Base-by-base conservation (phyloP, 1,140 invertebrate species). In the Listronotus bonariensis region DNA sequence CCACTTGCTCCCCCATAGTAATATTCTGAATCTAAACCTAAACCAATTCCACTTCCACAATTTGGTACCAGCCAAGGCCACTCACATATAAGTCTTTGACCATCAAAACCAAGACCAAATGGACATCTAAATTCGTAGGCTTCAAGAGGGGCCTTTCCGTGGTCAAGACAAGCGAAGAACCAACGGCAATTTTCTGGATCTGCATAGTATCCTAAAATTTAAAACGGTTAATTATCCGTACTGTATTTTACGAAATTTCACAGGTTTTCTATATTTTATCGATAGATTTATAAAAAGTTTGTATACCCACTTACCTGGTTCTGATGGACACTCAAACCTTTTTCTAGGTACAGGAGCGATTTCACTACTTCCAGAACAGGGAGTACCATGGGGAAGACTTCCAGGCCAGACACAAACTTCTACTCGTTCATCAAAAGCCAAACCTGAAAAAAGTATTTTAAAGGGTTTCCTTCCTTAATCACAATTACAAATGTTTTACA, bases 341-440 rank as follows among this genome's bases (percentile, higher is more conserved):
- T 83, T 77, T 63, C 80, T 74, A 10, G 87, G 83, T 31, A 91
- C 87, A 1, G 89, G 89, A 1, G 88, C 87, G 15, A 91, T 90
- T 82, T 91, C 88, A 57, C 87, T 87, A 67, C 88, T 87, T 69
- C 88, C 86, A 45, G 85, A 85, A 76, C 91, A 93, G 6, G 90
- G 86, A 6, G 87, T 84, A 6, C 88, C 86, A 75, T 88, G 80
- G 0, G 89, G 83, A 31, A 89, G 72, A 26, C 87, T 88, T 68
- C 88, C 88, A 10, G 91, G 91, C 91, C 91, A 92, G 9, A 91
- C 90, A 71, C 92, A 93, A 42, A 92, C 89, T 76, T 91, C 90
- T 61, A 87, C 89, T 15, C 83, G 79, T 57, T 90, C 87, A 74
- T 93, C 91, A 73, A 92, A 93, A 1, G 89, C 88, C 14, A 92